Conservation (phyloP, 2,113 vertebrate genomes). For the Atrichornis clamosus region DNA sequence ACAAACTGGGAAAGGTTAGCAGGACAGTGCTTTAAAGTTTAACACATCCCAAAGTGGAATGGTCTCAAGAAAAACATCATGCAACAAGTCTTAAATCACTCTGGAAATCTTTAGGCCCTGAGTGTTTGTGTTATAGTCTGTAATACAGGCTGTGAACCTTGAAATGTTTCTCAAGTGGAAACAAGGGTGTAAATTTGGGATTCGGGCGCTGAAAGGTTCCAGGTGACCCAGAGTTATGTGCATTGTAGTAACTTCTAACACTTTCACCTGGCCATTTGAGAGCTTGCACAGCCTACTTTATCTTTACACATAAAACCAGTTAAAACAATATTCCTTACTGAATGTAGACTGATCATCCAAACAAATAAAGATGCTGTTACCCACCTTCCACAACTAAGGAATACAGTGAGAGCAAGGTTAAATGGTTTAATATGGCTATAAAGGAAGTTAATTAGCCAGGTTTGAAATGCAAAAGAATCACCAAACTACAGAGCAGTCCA, state of each 20-base stretch:
- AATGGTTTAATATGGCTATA: background rate
- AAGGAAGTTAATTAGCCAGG: background rate
- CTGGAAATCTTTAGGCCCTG: background rate
- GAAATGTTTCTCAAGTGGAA: background rate
- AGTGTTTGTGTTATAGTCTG: background rate
- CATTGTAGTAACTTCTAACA: background rate
- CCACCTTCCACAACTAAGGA: background rate
- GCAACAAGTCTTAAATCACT: background rate
- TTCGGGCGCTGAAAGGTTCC: background rate
- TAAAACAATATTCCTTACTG: background rate
- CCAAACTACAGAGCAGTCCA: background rate
- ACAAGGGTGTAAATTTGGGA: background rate
- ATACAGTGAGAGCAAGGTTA: background rate
- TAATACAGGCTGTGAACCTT: background rate
- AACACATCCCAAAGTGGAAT: background rate
- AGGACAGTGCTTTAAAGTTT: background rate
- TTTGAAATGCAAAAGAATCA: background rate
- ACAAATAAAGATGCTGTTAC: background rate
- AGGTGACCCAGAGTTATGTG: background rate
- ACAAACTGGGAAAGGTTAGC: background rate
- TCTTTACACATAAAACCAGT: background rate
- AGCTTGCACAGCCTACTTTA: background rate
- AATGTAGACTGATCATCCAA: background rate
- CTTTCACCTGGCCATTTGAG: background rate
- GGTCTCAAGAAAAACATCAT: background rate